Conservation (phyloP, 2,113 vertebrate genomes). For the Choloepus hoffmanni region DNA sequence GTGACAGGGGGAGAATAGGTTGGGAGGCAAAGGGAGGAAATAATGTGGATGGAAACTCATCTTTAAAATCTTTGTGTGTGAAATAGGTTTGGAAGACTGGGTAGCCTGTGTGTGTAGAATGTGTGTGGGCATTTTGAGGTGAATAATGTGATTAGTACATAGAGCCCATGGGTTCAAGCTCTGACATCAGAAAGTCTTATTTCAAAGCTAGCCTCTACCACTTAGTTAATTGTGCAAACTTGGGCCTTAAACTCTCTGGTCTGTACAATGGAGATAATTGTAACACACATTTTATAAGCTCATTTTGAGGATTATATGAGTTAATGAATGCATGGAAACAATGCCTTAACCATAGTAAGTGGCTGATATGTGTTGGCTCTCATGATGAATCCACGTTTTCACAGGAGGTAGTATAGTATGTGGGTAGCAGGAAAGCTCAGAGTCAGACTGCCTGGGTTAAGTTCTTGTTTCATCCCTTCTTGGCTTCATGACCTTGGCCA, state of each 20-base stretch:
- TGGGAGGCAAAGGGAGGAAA: background rate
- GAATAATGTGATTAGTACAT: background rate
- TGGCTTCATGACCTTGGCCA: background rate
- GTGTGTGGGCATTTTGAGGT: background rate
- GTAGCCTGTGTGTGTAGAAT: background rate
- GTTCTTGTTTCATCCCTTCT: background rate
- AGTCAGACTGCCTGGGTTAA: background rate
- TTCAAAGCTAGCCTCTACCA: background rate
- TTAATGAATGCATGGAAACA: background rate
- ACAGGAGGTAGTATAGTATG: rapidly evolving
- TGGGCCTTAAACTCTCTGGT: background rate
- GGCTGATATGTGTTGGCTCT: background rate
- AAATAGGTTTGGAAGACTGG: background rate
- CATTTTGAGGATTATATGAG: background rate
- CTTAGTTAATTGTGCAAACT: background rate
- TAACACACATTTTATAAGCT: background rate
- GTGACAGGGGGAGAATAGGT: conserved; percentile 11
- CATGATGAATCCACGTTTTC: background rate
- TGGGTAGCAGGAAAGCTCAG: rapidly evolving
- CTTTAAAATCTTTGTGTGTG: background rate
- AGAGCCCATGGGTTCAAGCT: background rate
- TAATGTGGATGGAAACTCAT: background rate
- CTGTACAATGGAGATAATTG: background rate
- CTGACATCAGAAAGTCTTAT: background rate
- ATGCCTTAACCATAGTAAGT: background rate